Evolutionary conservation across 2,113 vertebrate genomes (phyloP).

Genomic region (Daubentonia madagascariensis): DNA sequence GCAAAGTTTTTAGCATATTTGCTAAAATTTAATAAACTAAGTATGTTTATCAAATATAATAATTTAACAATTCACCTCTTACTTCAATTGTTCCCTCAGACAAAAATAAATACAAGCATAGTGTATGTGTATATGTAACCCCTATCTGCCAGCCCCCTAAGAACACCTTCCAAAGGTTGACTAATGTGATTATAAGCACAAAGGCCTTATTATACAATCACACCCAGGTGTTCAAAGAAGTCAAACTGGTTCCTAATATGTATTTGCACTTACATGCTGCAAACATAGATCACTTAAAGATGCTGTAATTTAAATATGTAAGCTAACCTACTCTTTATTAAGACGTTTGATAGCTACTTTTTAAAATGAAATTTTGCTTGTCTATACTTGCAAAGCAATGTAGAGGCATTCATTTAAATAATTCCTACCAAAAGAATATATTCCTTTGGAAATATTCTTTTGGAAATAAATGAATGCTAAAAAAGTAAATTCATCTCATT

Average conservation of each 20-base stretch:
- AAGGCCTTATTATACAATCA: neutral
- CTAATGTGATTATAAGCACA: neutral
- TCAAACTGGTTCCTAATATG: neutral
- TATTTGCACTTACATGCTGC: neutral
- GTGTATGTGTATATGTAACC: neutral
- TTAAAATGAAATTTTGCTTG: neutral
- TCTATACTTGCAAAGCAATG: neutral
- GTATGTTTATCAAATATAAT: neutral
- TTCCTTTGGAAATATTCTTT: neutral
- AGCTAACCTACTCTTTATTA: neutral
- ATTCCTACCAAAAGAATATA: neutral
- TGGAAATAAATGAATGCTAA: neutral
- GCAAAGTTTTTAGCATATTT: neutral
- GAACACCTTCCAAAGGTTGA: neutral
- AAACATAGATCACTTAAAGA: neutral
- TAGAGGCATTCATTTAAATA: neutral
- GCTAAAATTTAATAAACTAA: conserved; percentile 34
- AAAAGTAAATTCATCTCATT: neutral
- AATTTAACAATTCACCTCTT: neutral
- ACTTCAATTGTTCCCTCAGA: neutral
- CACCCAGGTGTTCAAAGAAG: neutral
- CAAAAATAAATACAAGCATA: neutral
- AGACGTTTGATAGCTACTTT: neutral
- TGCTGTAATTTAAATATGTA: neutral
- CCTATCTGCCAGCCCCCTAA: neutral